These are phyloP conservation scores for Heloderma charlesbogerti DNA, from an alignment of 2,113 vertebrate genomes.

Conservation along the genomic window DNA sequence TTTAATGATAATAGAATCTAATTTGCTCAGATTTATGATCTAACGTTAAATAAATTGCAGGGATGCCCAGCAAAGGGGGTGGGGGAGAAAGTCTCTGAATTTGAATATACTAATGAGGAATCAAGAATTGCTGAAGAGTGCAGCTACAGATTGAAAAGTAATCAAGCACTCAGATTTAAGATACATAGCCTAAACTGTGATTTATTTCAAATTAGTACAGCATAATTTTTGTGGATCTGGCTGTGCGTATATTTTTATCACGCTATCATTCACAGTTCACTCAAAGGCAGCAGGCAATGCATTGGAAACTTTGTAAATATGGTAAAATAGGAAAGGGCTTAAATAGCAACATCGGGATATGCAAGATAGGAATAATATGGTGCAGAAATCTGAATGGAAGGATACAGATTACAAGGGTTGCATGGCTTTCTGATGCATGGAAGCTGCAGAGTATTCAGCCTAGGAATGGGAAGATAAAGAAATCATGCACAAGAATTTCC, in stretches of 20 bases:
- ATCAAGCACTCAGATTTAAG: constrained; percentile 43
- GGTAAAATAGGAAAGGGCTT: constrained; percentile 32
- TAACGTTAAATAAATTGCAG: constrained; percentile 53
- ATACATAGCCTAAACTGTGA: constrained; percentile 35
- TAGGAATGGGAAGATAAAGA: neutral
- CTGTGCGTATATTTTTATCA: constrained; percentile 48
- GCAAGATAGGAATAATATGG: neutral
- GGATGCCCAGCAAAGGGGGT: constrained; percentile 11
- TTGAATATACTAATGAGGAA: constrained; percentile 48
- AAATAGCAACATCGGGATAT: constrained; percentile 16
- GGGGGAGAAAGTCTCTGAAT: constrained; percentile 14
- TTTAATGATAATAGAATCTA: constrained; percentile 53
- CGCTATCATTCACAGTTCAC: constrained; percentile 26
- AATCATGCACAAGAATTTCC: neutral
- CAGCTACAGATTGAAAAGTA: constrained; percentile 60
- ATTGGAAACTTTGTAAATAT: neutral
- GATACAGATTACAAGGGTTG: neutral
- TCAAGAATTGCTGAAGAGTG: constrained; percentile 26
- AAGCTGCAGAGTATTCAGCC: neutral
- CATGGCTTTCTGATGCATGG: constrained; percentile 6
- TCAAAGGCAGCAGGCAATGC: neutral
- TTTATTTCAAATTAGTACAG: constrained; percentile 53
- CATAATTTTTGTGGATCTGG: constrained; percentile 23
- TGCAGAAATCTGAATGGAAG: neutral
- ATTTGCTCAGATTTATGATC: constrained; percentile 64